These are phyloP conservation scores for Rhimphoctona megacephalus DNA, from an alignment of 2,888 invertebrate genomes.

Conservation along the genomic window DNA sequence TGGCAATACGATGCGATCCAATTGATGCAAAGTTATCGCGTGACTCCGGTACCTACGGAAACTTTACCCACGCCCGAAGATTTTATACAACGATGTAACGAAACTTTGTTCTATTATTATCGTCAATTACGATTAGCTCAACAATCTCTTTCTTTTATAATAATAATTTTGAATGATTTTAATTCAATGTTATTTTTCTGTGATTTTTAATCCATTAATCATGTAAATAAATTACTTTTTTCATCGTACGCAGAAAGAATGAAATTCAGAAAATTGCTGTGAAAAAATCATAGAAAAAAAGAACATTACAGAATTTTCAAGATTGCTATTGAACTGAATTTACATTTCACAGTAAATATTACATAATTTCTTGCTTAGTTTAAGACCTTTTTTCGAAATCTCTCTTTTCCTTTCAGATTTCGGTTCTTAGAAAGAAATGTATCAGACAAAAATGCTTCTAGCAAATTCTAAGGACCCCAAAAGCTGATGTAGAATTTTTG, in stretches of 20 bases:
- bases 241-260: background rate
- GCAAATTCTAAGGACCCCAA: too few species aligned
- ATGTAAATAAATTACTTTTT: background rate
- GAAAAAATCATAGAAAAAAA: background rate
- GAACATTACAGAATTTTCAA: background rate
- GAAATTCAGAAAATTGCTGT: background rate
- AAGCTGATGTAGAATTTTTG: background rate
- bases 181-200: too few species aligned
- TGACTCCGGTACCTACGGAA: slow-evolving; percentile 82
- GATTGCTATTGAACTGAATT: background rate
- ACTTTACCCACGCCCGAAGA: slow-evolving; percentile 88
- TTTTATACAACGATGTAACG: slow-evolving; percentile 87
- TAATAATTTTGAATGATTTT: too few species aligned
- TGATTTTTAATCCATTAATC: background rate
- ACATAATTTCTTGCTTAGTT: too few species aligned
- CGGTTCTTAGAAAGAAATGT: too few species aligned
- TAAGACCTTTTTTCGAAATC: too few species aligned
- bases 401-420: too few species aligned
- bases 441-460: too few species aligned
- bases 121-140: background rate
- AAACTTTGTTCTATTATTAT: background rate
- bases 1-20: slow-evolving; percentile 88
- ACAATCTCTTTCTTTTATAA: background rate
- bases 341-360: too few species aligned
- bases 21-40: slow-evolving; percentile 87